Evolutionary conservation across 2,888 invertebrate species (phyloP).

Genomic region (Mayetiola destructor): DNA sequence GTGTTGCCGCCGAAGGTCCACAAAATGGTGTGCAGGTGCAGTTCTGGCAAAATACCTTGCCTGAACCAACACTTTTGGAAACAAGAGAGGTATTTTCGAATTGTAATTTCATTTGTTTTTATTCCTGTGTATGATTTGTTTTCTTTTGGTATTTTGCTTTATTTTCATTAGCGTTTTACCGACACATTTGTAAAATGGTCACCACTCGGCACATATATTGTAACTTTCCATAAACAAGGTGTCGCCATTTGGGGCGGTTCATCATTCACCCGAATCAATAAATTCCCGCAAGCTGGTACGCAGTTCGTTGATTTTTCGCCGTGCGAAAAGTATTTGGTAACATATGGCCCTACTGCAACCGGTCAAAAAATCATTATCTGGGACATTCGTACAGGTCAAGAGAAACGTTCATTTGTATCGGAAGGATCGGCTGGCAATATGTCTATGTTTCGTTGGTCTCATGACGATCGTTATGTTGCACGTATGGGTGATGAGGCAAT

Average conservation of each 20-base stretch:
- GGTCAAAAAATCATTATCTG: conserved; percentile 82
- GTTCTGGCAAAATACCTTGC: conserved; percentile 78
- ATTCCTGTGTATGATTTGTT: neutral
- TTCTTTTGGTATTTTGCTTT: neutral
- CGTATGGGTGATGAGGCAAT: conserved; percentile 69
- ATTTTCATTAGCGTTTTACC: conserved; percentile 64
- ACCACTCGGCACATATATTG: conserved; percentile 87
- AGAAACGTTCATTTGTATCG: conserved; percentile 81
- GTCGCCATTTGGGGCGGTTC: conserved; percentile 97
- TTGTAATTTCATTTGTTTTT: no score
- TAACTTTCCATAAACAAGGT: conserved; percentile 91
- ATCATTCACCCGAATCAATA: conserved; percentile 78
- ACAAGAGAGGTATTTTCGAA: conserved; percentile 63
- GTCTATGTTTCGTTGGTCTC: conserved; percentile 96
- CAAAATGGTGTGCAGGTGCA: conserved; percentile 60
- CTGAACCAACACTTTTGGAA: conserved; percentile 70
- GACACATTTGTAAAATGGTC: conserved; percentile 97
- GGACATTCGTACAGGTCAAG: conserved; percentile 90
- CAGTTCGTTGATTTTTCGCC: conserved; percentile 96
- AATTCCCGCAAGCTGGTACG: conserved; percentile 79
- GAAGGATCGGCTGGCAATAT: conserved; percentile 70
- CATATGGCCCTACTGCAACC: conserved; percentile 74
- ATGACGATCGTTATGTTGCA: conserved; percentile 90
- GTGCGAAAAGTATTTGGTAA: conserved; percentile 90
- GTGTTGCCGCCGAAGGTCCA: conserved; percentile 72